Evolutionary conservation across 2,888 invertebrate species (phyloP).

Genomic region (Caenorhabditis sp.): DNA sequence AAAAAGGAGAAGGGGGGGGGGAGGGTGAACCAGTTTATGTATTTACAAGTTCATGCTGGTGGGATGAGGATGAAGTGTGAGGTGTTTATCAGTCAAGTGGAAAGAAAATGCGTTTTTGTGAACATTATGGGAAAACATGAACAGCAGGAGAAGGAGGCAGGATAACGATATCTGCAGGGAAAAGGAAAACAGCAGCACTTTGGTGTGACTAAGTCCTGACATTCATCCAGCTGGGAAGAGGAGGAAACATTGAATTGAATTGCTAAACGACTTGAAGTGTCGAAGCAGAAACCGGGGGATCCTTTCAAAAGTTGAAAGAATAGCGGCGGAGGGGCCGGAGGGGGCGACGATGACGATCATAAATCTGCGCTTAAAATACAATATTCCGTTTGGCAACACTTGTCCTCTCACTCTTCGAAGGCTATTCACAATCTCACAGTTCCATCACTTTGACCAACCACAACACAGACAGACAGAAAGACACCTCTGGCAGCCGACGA

Average conservation of each 20-base stretch:
- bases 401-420: slow-evolving; percentile 23
- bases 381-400: slow-evolving; percentile 46
- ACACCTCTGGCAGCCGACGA: slow-evolving; percentile 1
- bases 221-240: neutral
- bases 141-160: too few species aligned
- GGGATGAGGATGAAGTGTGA: slow-evolving; percentile 25
- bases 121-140: slow-evolving; percentile 9
- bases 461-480: slow-evolving; percentile 28
- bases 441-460: slow-evolving; percentile 61
- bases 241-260: slow-evolving; percentile 1
- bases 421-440: slow-evolving; percentile 51
- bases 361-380: slow-evolving; percentile 12
- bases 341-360: neutral
- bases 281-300: neutral
- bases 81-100: slow-evolving; percentile 58
- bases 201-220: slow-evolving; percentile 1
- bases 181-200: neutral
- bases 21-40: slow-evolving; percentile 25
- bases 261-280: slow-evolving; percentile 16
- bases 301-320: slow-evolving; percentile 5
- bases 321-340: neutral
- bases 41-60: slow-evolving; percentile 29
- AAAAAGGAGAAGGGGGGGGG: neutral
- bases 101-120: slow-evolving; percentile 48
- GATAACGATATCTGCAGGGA: neutral